These are phyloP conservation scores for Brevipalpus yothersi DNA, from an alignment of 1,140 invertebrate species.

Conservation along the genomic window DNA sequence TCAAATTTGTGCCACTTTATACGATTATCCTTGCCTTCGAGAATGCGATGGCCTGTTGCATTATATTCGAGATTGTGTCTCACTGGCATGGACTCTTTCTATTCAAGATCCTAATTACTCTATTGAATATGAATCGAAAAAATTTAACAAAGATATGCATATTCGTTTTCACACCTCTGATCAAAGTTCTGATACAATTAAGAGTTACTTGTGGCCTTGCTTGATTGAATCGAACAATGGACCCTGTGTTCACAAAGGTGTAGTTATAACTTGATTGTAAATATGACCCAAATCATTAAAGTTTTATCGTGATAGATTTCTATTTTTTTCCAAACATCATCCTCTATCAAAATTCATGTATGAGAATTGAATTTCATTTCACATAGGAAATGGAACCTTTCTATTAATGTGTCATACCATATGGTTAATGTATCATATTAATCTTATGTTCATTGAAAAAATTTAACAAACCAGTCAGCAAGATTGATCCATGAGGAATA, in stretches of 20 bases:
- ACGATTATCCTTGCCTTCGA: conserved; percentile 45
- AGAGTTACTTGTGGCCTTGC: conserved; percentile 43
- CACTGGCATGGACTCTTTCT: conserved; percentile 35
- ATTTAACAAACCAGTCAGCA: too few relatives aligned
- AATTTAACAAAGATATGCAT: conserved; percentile 32
- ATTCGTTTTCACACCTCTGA: conserved; percentile 36
- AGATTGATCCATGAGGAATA: too few relatives aligned
- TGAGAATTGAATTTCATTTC: too few relatives aligned
- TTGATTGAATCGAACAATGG: conserved; percentile 33
- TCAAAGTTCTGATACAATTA: conserved; percentile 28
- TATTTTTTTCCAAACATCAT: too few relatives aligned
- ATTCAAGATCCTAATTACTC: conserved; percentile 21
- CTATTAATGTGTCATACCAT: too few relatives aligned
- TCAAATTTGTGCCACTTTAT: conserved; percentile 39
- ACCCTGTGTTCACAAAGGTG: conserved; percentile 38
- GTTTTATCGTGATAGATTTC: too few relatives aligned
- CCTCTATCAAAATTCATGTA: too few relatives aligned
- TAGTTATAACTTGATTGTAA: conserved; percentile 33
- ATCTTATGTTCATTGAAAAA: too few relatives aligned
- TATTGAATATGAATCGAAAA: conserved; percentile 28
- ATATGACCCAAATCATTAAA: too few relatives aligned
- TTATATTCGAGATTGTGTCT: conserved; percentile 36
- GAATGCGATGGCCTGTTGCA: conserved; percentile 30
- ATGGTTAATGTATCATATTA: too few relatives aligned
- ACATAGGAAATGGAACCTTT: too few relatives aligned